Conservation (phyloP, 2,888 invertebrate genomes). For the Sinohyriopsis cumingii region DNA sequence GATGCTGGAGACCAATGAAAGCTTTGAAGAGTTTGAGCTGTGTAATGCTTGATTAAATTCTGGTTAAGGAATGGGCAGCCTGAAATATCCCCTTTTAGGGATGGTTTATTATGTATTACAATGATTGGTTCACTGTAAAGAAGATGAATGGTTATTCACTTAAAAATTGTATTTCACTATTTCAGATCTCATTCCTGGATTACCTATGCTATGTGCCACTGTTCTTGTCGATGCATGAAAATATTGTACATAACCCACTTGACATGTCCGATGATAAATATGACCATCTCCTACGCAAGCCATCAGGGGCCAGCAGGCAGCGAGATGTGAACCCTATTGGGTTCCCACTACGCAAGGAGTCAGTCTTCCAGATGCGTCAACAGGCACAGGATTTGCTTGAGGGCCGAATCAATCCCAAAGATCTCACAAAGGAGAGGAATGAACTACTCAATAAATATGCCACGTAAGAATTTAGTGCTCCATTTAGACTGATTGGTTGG, state of each 20-base stretch:
- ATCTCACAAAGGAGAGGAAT: constrained; percentile 42
- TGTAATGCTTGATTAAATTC: neutral
- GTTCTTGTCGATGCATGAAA: constrained; percentile 71
- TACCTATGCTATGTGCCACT: constrained; percentile 70
- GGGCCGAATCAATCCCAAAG: constrained; percentile 49
- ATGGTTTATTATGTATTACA: too few species aligned
- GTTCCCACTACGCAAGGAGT: constrained; percentile 56
- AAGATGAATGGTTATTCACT: too few species aligned
- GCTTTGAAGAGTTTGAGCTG: too few species aligned
- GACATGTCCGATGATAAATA: constrained; percentile 69
- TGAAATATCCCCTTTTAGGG: too few species aligned
- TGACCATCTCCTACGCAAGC: constrained; percentile 44
- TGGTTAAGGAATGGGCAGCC: too few species aligned
- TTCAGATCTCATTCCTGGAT: constrained; percentile 70
- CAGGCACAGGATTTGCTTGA: constrained; percentile 60
- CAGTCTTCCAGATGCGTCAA: constrained; percentile 52
- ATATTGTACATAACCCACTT: constrained; percentile 68
- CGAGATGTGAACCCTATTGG: constrained; percentile 70
- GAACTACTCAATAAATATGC: constrained; percentile 9
- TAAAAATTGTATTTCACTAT: constrained; percentile 3
- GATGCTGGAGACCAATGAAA: too few species aligned
- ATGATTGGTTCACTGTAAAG: too few species aligned
- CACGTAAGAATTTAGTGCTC: constrained; percentile 9
- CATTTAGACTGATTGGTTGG: too few species aligned
- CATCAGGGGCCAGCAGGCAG: constrained; percentile 58